Base-by-base conservation (phyloP, 1,140 invertebrate species). In the Hyles euphorbiae region DNA sequence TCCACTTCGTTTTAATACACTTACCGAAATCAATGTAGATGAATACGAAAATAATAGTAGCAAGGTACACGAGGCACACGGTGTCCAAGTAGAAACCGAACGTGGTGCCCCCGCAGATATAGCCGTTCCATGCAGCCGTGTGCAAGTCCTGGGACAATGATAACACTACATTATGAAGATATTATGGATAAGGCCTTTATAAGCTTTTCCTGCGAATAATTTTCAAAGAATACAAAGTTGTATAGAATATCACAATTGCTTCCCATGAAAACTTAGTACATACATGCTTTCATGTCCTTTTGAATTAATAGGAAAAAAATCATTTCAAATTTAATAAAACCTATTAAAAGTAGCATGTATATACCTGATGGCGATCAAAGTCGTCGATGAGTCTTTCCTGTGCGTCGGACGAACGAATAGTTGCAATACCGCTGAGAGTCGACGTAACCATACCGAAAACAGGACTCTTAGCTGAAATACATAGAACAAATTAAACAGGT, bases 371-470 rank as follows among this genome's bases (percentile, higher is more conserved):
- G 3, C 62, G 48, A 71, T 94, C 93, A 70, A 94, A 94, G 52
- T 94, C 90, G 50, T 93, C 86, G 53, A 91, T 91, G 54, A 97
- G 91, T 67, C 92, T 89, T 46, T 89, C 72, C 74, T 94, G 90
- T 5, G 90, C 89, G 7, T 90, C 90, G 46, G 91, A 92, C 12
- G 95, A 93, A 67, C 95, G 89, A 45, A 97, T 95, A 0, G 95
- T 96, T 22, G 92, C 90, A 9, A 97, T 83, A 34, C 96, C 96
- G 68, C 92, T 92, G 2, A 96, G 67, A 3, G 94, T 93, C 3
- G 94, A 91, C 50, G 93, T 94, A 1, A 96, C 90, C 67, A 96
- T 94, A 3, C 94, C 94, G 74, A 95, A 96, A 0, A 97, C 92
- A 2, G 96, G 96, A 87, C 92, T 93, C 74, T 92, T 92, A 4